These are phyloP conservation scores for Rhynchophorus ferrugineus DNA, from an alignment of 1,140 invertebrate genomes.

Conservation along the genomic window DNA sequence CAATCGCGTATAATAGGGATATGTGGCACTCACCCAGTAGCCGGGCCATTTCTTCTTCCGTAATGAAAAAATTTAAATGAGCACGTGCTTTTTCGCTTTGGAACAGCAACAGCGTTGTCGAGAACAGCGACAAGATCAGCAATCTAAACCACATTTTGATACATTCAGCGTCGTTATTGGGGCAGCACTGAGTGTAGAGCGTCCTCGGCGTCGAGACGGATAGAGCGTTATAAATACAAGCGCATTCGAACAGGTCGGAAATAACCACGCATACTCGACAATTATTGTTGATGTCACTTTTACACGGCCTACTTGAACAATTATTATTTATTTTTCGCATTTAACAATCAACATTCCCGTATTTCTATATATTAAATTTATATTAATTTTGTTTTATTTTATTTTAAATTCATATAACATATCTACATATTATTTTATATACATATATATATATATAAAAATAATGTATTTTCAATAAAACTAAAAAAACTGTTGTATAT, in stretches of 20 bases:
- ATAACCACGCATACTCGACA: conserved; percentile 16
- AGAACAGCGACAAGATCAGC: conserved; percentile 11
- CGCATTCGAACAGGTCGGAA: conserved; percentile 20
- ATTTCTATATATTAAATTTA: too few relatives aligned
- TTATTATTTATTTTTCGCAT: background rate
- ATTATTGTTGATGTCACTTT: conserved; percentile 16
- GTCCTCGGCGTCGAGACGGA: conserved; percentile 11
- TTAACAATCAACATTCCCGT: background rate
- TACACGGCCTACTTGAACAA: background rate
- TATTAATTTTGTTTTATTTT: too few relatives aligned
- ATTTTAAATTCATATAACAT: too few relatives aligned
- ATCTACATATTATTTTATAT: too few relatives aligned
- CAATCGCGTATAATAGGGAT: background rate
- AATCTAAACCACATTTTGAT: conserved; percentile 14
- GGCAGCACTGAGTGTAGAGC: conserved; percentile 10
- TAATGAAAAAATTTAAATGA: conserved; percentile 70
- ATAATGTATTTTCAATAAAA: too few relatives aligned
- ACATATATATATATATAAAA: too few relatives aligned
- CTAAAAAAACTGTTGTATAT: too few relatives aligned
- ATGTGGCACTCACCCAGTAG: conserved; percentile 53
- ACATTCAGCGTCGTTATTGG: conserved; percentile 13
- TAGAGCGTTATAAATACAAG: conserved; percentile 17
- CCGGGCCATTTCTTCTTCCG: conserved; percentile 67
- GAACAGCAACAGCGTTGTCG: conserved; percentile 2
- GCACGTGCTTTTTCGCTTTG: conserved; percentile 32